A percentile compares a stretch with the other conserved stretches of the same genome.
These are phyloP conservation scores for Larimichthys polyactis DNA, from an alignment of 2,113 vertebrate species.

Conservation along the genomic window DNA sequence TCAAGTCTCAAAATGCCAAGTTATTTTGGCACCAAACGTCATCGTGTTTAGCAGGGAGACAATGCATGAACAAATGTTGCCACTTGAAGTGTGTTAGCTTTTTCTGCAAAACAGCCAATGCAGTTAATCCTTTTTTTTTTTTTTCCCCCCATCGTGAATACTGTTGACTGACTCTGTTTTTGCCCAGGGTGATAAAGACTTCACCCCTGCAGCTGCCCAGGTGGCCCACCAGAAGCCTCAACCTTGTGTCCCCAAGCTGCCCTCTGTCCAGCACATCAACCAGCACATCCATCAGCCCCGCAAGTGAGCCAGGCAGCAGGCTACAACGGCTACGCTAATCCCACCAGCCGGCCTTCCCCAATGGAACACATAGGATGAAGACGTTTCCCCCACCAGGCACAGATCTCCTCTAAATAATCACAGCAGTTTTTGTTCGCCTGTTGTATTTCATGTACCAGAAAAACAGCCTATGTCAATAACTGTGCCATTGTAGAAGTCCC, in stretches of 20 bases:
- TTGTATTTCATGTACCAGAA: slow-evolving; percentile 26
- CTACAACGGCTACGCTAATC: slow-evolving; percentile 45
- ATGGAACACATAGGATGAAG: slow-evolving; percentile 65
- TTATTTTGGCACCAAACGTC: neutral
- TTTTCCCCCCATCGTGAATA: neutral
- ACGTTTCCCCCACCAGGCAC: slow-evolving; percentile 57
- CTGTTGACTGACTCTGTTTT: slow-evolving; percentile 22
- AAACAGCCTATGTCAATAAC: slow-evolving; percentile 11
- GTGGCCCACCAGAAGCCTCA: slow-evolving; percentile 99
- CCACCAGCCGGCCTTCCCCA: slow-evolving; percentile 73
- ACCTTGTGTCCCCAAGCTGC: slow-evolving; percentile 91
- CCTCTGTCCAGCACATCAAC: slow-evolving; percentile 86
- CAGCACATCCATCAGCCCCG: slow-evolving; percentile 98
- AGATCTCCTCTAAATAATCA: slow-evolving; percentile 58
- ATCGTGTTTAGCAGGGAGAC: neutral
- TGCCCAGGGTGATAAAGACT: slow-evolving; percentile 97
- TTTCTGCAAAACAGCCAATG: neutral
- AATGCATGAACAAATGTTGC: neutral
- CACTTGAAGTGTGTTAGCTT: neutral
- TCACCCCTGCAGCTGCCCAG: slow-evolving; percentile 96
- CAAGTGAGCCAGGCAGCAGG: slow-evolving; percentile 86
- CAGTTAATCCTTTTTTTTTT: too few relatives aligned
- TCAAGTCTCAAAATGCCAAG: neutral
- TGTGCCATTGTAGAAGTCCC: slow-evolving; percentile 39
- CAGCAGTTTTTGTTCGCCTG: slow-evolving; percentile 29